Conservation (phyloP, 2,797 vertebrate species). For the Xenops minutus region DNA sequence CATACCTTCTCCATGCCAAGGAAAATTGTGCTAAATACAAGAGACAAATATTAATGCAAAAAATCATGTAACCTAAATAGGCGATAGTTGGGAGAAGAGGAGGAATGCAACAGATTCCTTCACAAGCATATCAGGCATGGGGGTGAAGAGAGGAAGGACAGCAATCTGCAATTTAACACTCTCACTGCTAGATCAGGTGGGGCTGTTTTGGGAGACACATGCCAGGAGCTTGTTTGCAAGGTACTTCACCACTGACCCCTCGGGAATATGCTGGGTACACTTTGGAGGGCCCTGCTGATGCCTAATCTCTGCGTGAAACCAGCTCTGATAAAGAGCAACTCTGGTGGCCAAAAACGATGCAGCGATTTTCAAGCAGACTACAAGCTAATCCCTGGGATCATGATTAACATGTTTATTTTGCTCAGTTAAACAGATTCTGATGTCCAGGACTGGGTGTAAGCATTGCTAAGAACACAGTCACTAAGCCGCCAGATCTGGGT, state of each 20-base stretch:
- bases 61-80: neutral
- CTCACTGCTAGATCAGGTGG: neutral
- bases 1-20: neutral
- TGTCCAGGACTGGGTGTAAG: neutral
- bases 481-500: neutral
- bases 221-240: slow-evolving; percentile 22
- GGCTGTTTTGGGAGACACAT: neutral
- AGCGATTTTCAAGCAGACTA: neutral
- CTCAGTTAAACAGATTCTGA: slow-evolving; percentile 41
- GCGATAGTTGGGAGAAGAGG: neutral
- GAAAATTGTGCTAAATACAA: neutral
- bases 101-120: neutral
- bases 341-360: slow-evolving; percentile 21
- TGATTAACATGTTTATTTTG: slow-evolving; percentile 55
- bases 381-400: slow-evolving; percentile 39
- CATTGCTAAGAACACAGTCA: neutral
- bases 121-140: fast-evolving
- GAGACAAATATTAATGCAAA: neutral
- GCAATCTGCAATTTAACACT: neutral
- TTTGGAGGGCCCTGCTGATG: neutral
- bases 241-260: neutral
- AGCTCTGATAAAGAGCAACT: slow-evolving; percentile 1
- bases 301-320: neutral
- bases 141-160: neutral
- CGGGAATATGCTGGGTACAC: neutral